These are phyloP conservation scores for Saccopteryx leptura DNA, from an alignment of 2,113 vertebrate genomes.

Conservation along the genomic window DNA sequence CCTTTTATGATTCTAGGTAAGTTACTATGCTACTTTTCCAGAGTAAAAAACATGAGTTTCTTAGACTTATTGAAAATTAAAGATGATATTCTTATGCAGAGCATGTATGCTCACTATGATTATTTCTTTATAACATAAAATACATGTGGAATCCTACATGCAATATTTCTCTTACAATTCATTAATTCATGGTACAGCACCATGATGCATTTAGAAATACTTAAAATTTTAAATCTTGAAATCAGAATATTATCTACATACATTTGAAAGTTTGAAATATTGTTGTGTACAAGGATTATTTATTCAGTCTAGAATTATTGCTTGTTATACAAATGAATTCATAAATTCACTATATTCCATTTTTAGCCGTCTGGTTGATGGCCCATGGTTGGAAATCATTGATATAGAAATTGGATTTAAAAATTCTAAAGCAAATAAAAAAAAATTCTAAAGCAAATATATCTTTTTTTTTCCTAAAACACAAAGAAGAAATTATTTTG, in stretches of 20 bases:
- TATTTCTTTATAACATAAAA: background rate
- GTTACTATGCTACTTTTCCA: background rate
- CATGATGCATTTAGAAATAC: background rate
- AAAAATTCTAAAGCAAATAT: background rate
- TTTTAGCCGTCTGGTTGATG: background rate
- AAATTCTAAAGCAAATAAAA: background rate
- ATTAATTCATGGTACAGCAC: background rate
- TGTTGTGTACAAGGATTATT: background rate
- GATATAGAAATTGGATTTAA: background rate
- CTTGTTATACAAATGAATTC: background rate
- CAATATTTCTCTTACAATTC: background rate
- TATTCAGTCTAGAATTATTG: background rate
- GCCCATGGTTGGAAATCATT: background rate
- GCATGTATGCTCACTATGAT: background rate
- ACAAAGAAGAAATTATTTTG: background rate
- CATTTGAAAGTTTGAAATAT: background rate
- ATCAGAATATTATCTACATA: background rate
- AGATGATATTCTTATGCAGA: background rate
- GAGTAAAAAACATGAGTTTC: background rate
- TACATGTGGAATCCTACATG: background rate
- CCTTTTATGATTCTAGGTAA: background rate
- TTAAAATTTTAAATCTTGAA: background rate
- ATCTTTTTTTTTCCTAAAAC: background rate
- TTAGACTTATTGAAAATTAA: background rate
- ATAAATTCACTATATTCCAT: background rate